Base-by-base conservation (phyloP, 64 coral and sea anemone species). In the Stichodactyla helianthus region DNA sequence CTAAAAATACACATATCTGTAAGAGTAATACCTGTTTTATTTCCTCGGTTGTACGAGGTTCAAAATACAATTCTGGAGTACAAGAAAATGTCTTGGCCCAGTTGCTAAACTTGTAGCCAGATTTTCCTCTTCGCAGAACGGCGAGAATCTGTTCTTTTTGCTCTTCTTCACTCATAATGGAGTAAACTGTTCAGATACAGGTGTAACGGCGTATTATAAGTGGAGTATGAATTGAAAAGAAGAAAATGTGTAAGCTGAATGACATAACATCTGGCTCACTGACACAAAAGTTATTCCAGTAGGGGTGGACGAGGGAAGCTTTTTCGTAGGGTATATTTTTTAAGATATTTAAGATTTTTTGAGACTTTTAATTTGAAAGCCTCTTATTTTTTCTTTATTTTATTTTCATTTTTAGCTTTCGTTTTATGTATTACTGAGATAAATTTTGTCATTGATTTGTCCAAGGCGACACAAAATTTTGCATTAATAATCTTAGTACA, bases 61-160 rank as follows among this genome's bases (percentile, higher is more conserved):
- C 93, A 63, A 98, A 98, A 35, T 85, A 98, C 4, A 94, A 82
- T 67, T 94, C 93, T 28, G 96, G 96, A 15, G 65, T 23, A 77
- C 96, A 98, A n/a, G 82, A 89, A 54, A 90, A 98, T 5, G 96
- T 98, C 22, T 84, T 76, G 19, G 96, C 77, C 96, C 96, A 98
- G 82, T 98, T 98, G 0, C 61, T 87, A 28, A 98, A 92, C 27
- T 35, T 20, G 77, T 82, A 86, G 16, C 90, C 96, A 28, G 74
- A 61, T 60, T 85, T 71, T 59, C 94, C 94, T 79, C 88, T 22
- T 51, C 53, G 51, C 53, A 81, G 22, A 54, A 81, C 78, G 12
- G 50, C 6, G 17, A 51, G 11, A 52, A 54, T 2, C n/a, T 52
- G 14, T 19, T 53, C 78, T 74, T 31, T 11, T n/a, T 6, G 6